A percentile compares a stretch with the other conserved stretches of the same genome.
Conservation (phyloP, 2,797 vertebrate species). For the Danionella dracula region DNA sequence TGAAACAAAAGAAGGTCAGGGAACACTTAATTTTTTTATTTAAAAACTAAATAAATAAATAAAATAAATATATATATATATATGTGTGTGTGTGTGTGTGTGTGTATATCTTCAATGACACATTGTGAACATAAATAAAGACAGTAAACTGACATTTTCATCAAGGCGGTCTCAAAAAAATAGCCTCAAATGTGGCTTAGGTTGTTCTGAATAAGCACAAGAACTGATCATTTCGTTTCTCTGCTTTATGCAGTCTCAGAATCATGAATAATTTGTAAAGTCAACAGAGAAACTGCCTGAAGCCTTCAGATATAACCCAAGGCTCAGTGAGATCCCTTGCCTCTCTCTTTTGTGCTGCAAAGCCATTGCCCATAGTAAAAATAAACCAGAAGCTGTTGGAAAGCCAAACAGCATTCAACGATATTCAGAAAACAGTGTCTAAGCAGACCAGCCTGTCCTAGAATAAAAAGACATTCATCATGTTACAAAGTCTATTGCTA, state of each 20-base stretch:
- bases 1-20: too few relatives aligned
- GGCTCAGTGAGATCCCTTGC: neutral
- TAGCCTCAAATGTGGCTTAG: too few relatives aligned
- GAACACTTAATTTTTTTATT: too few relatives aligned
- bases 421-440: constrained; percentile 23
- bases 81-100: too few relatives aligned
- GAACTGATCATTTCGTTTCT: neutral
- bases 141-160: too few relatives aligned
- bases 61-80: too few relatives aligned
- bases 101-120: too few relatives aligned
- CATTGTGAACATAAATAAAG: too few relatives aligned
- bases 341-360: constrained; percentile 23
- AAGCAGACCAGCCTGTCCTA: constrained; percentile 33
- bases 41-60: too few relatives aligned
- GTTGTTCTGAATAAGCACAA: too few relatives aligned
- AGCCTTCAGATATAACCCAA: constrained; percentile 10
- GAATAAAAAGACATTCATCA: constrained; percentile 1
- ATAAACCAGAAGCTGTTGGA: neutral
- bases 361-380: constrained; percentile 10
- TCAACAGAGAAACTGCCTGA: neutral
- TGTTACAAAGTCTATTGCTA: constrained; percentile 60
- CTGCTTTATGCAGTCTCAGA: neutral
- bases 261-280: constrained; percentile 3
- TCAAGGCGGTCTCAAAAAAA: too few relatives aligned
- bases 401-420: neutral